phyloP scores from a whole-genome alignment of 2,113 vertebrate species.

The Guaruba guarouba region DNA sequence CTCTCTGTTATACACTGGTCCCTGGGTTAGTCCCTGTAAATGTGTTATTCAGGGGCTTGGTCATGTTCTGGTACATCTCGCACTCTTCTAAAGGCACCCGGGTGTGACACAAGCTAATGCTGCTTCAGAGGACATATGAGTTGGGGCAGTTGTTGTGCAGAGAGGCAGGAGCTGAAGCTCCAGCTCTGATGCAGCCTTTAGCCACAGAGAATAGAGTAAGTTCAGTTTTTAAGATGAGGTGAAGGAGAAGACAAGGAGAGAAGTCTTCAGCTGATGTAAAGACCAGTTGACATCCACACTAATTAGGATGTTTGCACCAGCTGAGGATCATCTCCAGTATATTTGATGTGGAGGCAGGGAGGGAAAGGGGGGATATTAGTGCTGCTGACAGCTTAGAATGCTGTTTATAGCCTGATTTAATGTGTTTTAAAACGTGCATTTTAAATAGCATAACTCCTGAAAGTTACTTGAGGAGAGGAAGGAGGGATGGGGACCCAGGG shows the following conservation, averaged over 20 bases:
- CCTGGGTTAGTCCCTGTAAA: not conserved
- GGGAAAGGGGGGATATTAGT: not conserved
- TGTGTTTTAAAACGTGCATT: not conserved
- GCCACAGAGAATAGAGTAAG: fast-evolving
- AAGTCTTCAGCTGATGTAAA: not conserved
- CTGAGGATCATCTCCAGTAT: not conserved
- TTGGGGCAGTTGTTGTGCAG: not conserved
- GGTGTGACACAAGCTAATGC: not conserved
- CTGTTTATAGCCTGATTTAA: not conserved
- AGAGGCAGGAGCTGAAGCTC: not conserved
- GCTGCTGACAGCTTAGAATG: not conserved
- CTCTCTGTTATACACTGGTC: not conserved
- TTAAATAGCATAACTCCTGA: not conserved
- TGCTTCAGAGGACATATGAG: not conserved
- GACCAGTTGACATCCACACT: not conserved
- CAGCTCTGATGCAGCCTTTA: not conserved
- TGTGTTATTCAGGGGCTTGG: not conserved
- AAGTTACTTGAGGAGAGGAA: not conserved
- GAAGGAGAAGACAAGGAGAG: not conserved
- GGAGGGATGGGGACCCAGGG: not conserved
- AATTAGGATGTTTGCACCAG: not conserved
- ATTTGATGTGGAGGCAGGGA: not conserved
- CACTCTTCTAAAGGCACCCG: not conserved
- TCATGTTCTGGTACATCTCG: not conserved
- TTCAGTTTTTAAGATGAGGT: not conserved